Base-by-base conservation (phyloP, 2,888 invertebrate genomes). In the Eudemis profundana region DNA sequence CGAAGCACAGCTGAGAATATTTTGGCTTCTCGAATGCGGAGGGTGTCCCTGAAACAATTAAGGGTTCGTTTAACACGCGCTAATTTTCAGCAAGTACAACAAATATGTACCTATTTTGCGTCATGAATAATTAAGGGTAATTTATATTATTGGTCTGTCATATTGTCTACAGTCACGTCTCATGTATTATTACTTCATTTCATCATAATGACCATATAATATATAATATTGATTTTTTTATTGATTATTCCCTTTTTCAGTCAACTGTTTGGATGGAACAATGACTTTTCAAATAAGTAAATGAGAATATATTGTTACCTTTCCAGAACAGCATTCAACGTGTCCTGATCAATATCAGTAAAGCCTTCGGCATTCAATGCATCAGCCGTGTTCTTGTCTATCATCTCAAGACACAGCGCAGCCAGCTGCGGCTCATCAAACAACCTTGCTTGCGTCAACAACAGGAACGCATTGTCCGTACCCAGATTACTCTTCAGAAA, bases 391-490 rank as follows among this genome's bases (percentile, higher is more conserved):
- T 96, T 96, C 83, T 96, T 96, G 80, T 97, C 97, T 69, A 97
- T 97, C 76, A 95, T 95, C 77, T 97, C 96, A 69, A 97, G 87
- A 76, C 97, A 97, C 33, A 96, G 86, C 0, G 95, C 94, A n/a
- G 96, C 96, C 61, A 97, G 80, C 78, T 96, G 95, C 0, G 95
- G 95, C 79, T 97, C 97, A 82, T 97, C 97, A 85, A 97, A 97
- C 42, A 97, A 84, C 21, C 96, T 90, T 0, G 97, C 97, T 78
- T 94, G 95, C 0, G 96, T 96, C 66, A 97, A 87, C 62, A 97
- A 87, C 84, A 97, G 91, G 78, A 97, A 97, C 4, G 97, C 97
- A 91, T 97, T 97, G 72, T 97, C 97, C 23, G 95, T 94, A 61
- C 95, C 95, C 68, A 97, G 90, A 81, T 96, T 96, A 69, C 93